A percentile compares a stretch with the other conserved stretches of the same genome.
Conservation (phyloP, 1,140 invertebrate species). For the Dufourea novaeangliae region DNA sequence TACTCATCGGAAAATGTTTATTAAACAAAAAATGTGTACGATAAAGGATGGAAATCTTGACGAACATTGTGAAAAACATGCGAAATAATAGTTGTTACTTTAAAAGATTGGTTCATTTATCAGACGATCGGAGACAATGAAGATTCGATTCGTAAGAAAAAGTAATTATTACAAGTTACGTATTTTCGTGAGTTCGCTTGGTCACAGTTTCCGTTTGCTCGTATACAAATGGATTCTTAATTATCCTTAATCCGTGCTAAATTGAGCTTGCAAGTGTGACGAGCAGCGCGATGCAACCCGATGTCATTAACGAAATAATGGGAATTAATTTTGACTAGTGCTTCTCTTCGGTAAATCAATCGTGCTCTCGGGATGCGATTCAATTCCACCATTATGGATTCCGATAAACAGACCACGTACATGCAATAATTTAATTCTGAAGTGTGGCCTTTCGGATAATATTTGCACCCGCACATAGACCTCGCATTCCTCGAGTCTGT, state of each 20-base stretch:
- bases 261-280: conserved; percentile 63
- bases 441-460: conserved; percentile 57
- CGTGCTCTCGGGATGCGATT: conserved; percentile 67
- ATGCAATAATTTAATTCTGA: conserved; percentile 68
- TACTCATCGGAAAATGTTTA: not conserved
- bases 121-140: not conserved
- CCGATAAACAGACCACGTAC: conserved; percentile 59
- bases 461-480: conserved; percentile 54
- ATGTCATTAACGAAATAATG: conserved; percentile 71
- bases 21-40: not conserved
- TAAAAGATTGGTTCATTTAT: not conserved
- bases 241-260: conserved; percentile 67
- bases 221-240: conserved; percentile 64
- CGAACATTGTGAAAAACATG: not conserved
- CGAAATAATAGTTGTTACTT: not conserved
- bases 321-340: conserved; percentile 72
- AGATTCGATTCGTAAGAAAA: not conserved
- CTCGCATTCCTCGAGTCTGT: conserved; percentile 23
- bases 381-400: conserved; percentile 70
- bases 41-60: not conserved
- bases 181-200: conserved; percentile 25
- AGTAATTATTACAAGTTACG: conserved; percentile 35
- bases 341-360: conserved; percentile 69
- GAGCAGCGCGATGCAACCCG: conserved; percentile 51
- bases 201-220: conserved; percentile 27